Percentiles rank a stretch among this genome's conserved stretches.
Conservation (phyloP, 2,113 vertebrate species). For the pig (Sus scrofa) region DNA sequence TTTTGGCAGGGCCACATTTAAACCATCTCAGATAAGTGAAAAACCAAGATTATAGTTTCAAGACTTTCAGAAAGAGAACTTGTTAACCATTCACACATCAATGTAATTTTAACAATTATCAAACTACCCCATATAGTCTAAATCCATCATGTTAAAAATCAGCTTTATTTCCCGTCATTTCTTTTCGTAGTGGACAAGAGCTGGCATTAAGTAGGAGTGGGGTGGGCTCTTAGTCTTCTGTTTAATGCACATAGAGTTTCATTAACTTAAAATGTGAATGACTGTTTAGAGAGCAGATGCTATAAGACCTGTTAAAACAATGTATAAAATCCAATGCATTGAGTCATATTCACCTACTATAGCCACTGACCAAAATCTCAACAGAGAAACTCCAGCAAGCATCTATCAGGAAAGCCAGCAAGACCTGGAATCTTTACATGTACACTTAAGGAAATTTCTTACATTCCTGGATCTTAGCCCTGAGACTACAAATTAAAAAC, state of each 20-base stretch:
- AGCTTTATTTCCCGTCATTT: neutral
- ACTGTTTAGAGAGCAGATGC: neutral
- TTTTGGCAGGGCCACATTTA: conserved; percentile 31
- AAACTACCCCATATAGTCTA: conserved; percentile 29
- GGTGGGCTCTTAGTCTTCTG: neutral
- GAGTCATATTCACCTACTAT: neutral
- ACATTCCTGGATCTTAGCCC: neutral
- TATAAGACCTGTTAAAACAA: conserved; percentile 10
- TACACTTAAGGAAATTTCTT: neutral
- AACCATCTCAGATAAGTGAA: conserved; percentile 13
- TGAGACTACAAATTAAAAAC: neutral
- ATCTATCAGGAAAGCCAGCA: conserved; percentile 2
- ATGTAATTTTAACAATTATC: neutral
- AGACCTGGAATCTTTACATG: neutral
- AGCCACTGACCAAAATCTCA: conserved; percentile 30
- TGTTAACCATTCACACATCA: neutral
- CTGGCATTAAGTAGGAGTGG: neutral
- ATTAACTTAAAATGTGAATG: conserved; percentile 2
- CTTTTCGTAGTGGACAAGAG: conserved; percentile 21
- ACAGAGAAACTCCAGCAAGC: neutral
- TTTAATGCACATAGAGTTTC: neutral
- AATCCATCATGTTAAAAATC: neutral
- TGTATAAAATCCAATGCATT: neutral
- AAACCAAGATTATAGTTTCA: conserved; percentile 1
- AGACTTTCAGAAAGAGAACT: conserved; percentile 32